Conservation (phyloP, 2,888 invertebrate genomes). For the Erebia palarica region DNA sequence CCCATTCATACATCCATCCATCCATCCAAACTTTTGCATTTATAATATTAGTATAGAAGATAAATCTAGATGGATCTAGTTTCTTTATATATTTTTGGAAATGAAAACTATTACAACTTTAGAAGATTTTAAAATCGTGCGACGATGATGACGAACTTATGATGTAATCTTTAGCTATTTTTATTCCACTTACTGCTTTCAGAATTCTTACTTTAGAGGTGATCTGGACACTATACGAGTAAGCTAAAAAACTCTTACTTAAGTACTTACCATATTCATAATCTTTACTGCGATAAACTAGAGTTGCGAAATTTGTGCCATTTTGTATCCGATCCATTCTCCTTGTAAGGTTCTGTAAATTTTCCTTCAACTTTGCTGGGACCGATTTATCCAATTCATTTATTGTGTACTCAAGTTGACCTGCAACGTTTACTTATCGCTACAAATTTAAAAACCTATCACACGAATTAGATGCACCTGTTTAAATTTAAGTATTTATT, state of each 20-base stretch:
- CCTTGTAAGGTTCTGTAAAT: constrained; percentile 67
- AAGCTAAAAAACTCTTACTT: constrained; percentile 17
- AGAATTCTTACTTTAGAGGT: constrained; percentile 16
- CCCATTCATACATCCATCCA: no score
- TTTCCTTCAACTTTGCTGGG: constrained; percentile 68
- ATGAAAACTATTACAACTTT: no score
- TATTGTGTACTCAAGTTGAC: constrained; percentile 72
- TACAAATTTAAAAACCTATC: not conserved
- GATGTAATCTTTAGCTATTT: no score
- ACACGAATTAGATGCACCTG: no score
- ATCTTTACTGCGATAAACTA: constrained; percentile 71
- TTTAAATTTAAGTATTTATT: no score
- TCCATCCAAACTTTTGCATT: no score
- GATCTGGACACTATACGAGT: constrained; percentile 14
- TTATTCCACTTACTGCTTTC: not conserved
- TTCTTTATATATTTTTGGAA: no score
- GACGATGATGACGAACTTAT: no score
- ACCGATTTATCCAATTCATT: constrained; percentile 74
- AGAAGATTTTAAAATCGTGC: no score
- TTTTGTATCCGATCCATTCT: constrained; percentile 72
- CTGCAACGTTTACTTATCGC: constrained; percentile 44
- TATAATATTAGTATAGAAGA: no score
- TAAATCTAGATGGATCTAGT: no score
- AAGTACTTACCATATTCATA: constrained; percentile 70
- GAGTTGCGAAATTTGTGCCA: constrained; percentile 53